A percentile compares a stretch with the other conserved stretches of the same genome.
These are phyloP conservation scores for Chrysina gloriosa DNA, from an alignment of 2,888 invertebrate genomes.

Conservation along the genomic window DNA sequence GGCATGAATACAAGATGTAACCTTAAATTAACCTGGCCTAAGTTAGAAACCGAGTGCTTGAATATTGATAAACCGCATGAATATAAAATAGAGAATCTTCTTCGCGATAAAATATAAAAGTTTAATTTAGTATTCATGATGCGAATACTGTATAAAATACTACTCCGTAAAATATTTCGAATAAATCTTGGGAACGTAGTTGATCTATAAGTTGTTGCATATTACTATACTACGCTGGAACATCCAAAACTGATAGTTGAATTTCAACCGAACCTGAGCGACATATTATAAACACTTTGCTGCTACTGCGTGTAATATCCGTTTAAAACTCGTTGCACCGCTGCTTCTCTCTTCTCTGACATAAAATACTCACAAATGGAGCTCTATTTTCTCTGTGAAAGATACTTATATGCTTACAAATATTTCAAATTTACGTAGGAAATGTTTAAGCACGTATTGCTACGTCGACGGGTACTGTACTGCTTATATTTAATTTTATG, in stretches of 20 bases:
- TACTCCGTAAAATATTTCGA: constrained; percentile 36
- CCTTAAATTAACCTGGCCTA: constrained; percentile 37
- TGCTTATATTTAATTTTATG: not conserved
- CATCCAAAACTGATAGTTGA: not conserved
- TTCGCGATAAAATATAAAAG: constrained; percentile 35
- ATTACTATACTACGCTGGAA: not conserved
- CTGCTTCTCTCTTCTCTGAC: not conserved
- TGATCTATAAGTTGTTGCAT: constrained; percentile 21
- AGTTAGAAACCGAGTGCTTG: constrained; percentile 29
- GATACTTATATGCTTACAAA: not conserved
- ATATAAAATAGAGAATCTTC: constrained; percentile 34
- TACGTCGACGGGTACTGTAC: not conserved
- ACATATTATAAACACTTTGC: constrained; percentile 13
- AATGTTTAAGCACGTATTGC: not conserved
- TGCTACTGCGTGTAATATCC: constrained; percentile 23
- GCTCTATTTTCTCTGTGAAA: not conserved
- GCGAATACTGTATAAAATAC: constrained; percentile 42
- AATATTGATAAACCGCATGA: constrained; percentile 38
- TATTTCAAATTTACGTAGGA: not conserved
- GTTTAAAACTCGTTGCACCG: not conserved
- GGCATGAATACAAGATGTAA: constrained; percentile 29
- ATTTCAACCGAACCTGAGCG: not conserved
- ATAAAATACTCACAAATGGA: not conserved
- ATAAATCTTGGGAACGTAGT: constrained; percentile 37
- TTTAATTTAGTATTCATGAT: constrained; percentile 45